Percentiles rank a stretch among this genome's conserved stretches.
These are phyloP conservation scores for Chrosomus eos DNA, from an alignment of 2,797 vertebrate species.

Conservation along the genomic window DNA sequence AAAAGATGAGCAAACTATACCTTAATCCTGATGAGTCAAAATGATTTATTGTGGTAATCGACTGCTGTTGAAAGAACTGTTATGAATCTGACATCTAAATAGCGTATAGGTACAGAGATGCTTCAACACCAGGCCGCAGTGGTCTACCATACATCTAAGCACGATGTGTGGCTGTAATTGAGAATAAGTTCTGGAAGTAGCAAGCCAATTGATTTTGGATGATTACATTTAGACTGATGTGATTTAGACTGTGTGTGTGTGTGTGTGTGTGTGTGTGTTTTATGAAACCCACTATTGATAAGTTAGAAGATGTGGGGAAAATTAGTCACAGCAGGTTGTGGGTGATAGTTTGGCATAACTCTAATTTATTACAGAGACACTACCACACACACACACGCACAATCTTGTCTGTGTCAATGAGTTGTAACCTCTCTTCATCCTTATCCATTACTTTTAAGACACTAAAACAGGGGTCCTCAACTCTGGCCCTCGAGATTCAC, in stretches of 20 bases:
- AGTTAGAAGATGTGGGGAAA: background rate
- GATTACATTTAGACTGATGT: slow-evolving; percentile 14
- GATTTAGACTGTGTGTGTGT: slow-evolving; percentile 8
- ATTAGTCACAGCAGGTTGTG: background rate
- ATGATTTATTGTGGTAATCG: background rate
- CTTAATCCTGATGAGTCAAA: background rate
- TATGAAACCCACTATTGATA: slow-evolving; percentile 1
- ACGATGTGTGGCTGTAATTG: too few species aligned
- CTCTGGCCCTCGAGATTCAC: too few species aligned
- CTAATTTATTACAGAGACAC: background rate
- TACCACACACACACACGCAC: background rate
- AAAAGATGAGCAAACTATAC: background rate
- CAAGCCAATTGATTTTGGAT: slow-evolving; percentile 3
- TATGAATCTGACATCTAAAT: background rate
- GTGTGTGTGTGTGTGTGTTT: background rate
- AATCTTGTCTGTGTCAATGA: background rate
- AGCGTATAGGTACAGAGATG: background rate
- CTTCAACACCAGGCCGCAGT: background rate
- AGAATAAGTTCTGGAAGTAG: background rate
- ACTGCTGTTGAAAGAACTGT: background rate
- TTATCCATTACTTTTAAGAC: background rate
- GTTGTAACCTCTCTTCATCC: background rate
- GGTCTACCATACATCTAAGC: background rate
- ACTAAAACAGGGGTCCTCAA: too few species aligned
- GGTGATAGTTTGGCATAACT: slow-evolving; percentile 4